phyloP scores from a whole-genome alignment of 2,888 invertebrate species.

The Limnephilus rhombicus region DNA sequence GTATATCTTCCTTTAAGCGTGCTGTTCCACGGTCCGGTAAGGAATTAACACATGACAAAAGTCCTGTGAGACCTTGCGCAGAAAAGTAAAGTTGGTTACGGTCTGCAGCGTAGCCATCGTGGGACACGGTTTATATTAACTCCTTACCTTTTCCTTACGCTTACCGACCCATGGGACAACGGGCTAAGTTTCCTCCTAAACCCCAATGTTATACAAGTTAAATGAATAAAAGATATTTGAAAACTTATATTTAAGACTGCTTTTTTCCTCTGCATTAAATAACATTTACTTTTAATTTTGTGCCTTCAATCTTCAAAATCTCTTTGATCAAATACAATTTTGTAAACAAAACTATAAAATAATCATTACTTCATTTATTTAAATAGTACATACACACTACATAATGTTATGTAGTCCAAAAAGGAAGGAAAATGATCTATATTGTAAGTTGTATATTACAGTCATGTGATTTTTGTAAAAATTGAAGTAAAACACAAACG shows the following conservation, averaged over 20 bases:
- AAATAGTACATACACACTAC: background rate
- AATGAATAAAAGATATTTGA: background rate
- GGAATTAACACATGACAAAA: too few relatives aligned
- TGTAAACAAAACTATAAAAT: background rate
- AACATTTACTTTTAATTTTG: background rate
- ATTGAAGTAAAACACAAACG: background rate
- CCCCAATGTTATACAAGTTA: background rate
- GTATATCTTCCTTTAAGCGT: background rate
- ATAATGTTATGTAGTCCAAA: background rate
- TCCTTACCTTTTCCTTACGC: too few relatives aligned
- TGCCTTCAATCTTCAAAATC: background rate
- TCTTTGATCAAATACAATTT: background rate
- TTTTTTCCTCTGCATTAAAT: background rate
- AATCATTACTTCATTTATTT: background rate
- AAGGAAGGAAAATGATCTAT: background rate
- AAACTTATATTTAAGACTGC: background rate
- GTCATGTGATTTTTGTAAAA: constrained; percentile 11
- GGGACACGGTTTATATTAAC: too few relatives aligned
- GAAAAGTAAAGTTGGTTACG: too few relatives aligned
- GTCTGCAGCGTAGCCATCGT: too few relatives aligned
- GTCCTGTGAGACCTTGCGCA: too few relatives aligned
- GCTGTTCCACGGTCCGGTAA: too few relatives aligned
- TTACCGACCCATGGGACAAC: too few relatives aligned
- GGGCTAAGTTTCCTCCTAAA: background rate
- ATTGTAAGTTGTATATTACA: background rate